Conservation (phyloP, 2,888 invertebrate species). For the Apotomis betuletana region DNA sequence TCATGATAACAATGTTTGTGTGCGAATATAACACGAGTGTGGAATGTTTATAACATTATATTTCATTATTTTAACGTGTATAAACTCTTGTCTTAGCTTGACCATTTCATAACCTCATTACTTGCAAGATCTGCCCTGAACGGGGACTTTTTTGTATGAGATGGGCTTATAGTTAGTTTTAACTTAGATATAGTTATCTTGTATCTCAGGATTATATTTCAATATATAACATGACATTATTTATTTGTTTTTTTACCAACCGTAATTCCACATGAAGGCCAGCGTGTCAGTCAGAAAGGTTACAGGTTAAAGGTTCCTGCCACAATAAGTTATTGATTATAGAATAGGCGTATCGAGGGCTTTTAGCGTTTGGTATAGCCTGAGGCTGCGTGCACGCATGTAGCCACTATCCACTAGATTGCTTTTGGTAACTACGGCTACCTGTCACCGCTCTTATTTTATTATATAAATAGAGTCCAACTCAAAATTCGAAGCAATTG, state of each 20-base stretch:
- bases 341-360: constrained; percentile 27
- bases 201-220: constrained; percentile 42
- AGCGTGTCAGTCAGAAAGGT: constrained; percentile 10
- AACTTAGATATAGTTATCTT: constrained; percentile 48
- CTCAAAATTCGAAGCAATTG: no score
- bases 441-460: no score
- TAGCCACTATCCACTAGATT: no score
- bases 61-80: constrained; percentile 31
- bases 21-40: constrained; percentile 7
- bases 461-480: no score
- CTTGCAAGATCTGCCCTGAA: constrained; percentile 58
- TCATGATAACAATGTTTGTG: not conserved
- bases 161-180: constrained; percentile 60
- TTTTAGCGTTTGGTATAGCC: constrained; percentile 17
- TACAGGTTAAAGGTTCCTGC: constrained; percentile 31
- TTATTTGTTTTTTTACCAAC: constrained; percentile 41
- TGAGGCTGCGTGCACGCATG: constrained; percentile 56
- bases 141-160: constrained; percentile 82
- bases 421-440: no score
- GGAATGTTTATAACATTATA: constrained; percentile 19
- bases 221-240: constrained; percentile 37
- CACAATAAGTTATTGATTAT: constrained; percentile 33
- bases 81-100: constrained; percentile 42
- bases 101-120: constrained; percentile 59
- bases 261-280: constrained; percentile 17